Base-by-base conservation (phyloP, 2,113 vertebrate species). In the Agelaius tricolor region DNA sequence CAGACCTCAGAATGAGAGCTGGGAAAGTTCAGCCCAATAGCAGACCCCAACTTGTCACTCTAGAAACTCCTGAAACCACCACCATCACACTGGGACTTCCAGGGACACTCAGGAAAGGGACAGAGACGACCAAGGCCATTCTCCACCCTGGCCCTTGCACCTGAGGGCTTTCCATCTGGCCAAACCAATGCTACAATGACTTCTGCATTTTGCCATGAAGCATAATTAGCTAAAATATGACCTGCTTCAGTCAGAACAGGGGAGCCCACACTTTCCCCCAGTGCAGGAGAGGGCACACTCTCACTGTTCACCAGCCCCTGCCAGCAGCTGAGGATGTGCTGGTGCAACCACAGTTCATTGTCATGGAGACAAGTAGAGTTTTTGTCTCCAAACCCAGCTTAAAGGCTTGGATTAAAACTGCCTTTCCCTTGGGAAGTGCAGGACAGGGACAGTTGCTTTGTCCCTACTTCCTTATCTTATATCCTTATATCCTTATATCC, bases 301-400 rank as follows among this genome's bases (percentile, higher is more conserved):
- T 90, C 47, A 30, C 75, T 18, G 4, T 44, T 72, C 86, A 81
- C 79, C 61, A 84, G 61, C 78, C 80, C 78, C 80, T 94, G 84
- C 71, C 76, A 87, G 83, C 3, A 11, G 91, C 11, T 75, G 55
- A 92, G 90, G 90, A 94, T 41, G 67, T 67, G 77, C 96, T 94
- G 89, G 52, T 58, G 78, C 61, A 96, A 93, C 88, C 75, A n/a
- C 87, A 71, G 79, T 87, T 92, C 65, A 97, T 97, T 95, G 94
- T 97, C 97, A 98, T 96, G 96, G 98, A 96, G 96, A 98, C 89
- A 51, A 96, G 96, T 97, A 91, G 91, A 82, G 92, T 93, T 96
- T 95, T 94, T 96, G 84, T 97, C 96, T 97, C 95, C 90, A 97
- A 96, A 89, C 43, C 83, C 89, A 85, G 68, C 46, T 86, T 87